Percentiles rank a stretch among this genome's conserved stretches.
Conservation (phyloP, 2,888 invertebrate species). For the Trilocha varians region DNA sequence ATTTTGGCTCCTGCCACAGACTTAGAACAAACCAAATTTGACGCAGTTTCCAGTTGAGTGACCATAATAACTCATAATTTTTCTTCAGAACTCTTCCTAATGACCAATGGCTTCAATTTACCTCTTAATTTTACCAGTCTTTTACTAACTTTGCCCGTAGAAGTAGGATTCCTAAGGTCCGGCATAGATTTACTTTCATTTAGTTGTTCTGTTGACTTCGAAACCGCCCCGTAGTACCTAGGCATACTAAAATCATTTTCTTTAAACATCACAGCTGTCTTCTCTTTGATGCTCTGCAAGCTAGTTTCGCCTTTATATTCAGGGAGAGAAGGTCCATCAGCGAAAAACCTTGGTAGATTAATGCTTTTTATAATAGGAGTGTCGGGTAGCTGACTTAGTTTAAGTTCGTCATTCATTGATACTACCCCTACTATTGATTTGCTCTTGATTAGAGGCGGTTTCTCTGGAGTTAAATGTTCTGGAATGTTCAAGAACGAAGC, state of each 20-base stretch:
- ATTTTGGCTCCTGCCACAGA: no score
- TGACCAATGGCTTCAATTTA: conserved; percentile 59
- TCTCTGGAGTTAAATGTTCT: conserved; percentile 50
- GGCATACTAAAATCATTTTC: conserved; percentile 76
- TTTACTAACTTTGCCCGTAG: conserved; percentile 53
- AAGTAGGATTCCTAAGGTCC: conserved; percentile 46
- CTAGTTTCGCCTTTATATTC: conserved; percentile 61
- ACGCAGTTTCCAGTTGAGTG: background rate
- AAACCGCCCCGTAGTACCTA: conserved; percentile 68
- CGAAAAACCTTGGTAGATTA: conserved; percentile 62
- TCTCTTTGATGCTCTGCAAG: conserved; percentile 65
- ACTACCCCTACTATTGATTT: conserved; percentile 59
- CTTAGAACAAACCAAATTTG: no score
- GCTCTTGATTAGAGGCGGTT: conserved; percentile 54
- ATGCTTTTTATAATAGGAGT: conserved; percentile 64
- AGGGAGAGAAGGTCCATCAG: conserved; percentile 46
- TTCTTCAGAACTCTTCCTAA: conserved; percentile 61
- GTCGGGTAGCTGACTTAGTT: conserved; percentile 55
- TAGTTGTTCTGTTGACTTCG: conserved; percentile 33
- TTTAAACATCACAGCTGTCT: conserved; percentile 61
- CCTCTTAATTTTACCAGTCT: conserved; percentile 58
- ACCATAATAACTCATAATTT: conserved; percentile 25
- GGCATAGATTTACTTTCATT: conserved; percentile 68
- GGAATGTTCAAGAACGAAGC: conserved; percentile 66
- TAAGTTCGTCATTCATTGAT: conserved; percentile 40